phyloP scores from a whole-genome alignment of 2,113 vertebrate genomes.

The Gobiocypris rarus region DNA sequence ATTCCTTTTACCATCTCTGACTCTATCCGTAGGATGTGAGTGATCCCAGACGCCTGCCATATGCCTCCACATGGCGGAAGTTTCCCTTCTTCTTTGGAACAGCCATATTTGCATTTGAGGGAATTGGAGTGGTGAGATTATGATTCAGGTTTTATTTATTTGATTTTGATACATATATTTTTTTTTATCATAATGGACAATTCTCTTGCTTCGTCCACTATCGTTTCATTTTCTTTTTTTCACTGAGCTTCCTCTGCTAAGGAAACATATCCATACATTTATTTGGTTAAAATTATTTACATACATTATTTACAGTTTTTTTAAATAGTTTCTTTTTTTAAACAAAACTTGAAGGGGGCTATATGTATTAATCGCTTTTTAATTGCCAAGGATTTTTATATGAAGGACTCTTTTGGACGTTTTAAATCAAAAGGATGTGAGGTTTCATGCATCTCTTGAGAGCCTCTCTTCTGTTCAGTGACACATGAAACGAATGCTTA shows the following conservation, averaged over 20 bases:
- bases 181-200: background rate
- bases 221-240: no score
- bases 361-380: no score
- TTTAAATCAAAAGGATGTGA: no score
- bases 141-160: background rate
- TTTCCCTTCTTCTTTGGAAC: slow-evolving; percentile 88
- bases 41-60: slow-evolving; percentile 75
- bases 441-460: no score
- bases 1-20: background rate
- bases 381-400: no score
- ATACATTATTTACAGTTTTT: no score
- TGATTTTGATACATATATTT: background rate
- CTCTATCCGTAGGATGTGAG: slow-evolving; percentile 73
- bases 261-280: background rate
- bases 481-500: no score
- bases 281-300: no score
- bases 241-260: no score
- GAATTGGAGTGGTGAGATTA: slow-evolving; percentile 85
- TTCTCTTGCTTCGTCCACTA: no score
- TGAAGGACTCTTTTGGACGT: no score
- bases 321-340: background rate
- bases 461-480: no score
- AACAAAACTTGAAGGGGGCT: background rate
- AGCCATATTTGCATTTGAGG: slow-evolving; percentile 89
- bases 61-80: slow-evolving; percentile 79